Conservation (phyloP, 2,113 vertebrate species). For the Nothocercus nigrocapillus region DNA sequence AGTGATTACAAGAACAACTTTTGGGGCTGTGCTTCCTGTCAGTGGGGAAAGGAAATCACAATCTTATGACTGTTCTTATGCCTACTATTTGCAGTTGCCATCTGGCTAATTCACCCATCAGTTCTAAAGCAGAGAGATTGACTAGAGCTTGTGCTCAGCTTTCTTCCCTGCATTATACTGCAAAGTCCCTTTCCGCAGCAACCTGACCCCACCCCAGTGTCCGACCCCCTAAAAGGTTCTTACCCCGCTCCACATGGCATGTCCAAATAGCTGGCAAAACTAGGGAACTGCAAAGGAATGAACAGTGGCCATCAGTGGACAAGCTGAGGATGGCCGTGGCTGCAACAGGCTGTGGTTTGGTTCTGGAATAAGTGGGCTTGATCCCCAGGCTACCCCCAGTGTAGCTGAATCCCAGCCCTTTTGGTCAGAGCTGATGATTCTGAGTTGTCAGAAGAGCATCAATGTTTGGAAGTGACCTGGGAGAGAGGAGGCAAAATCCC, state of each 20-base stretch:
- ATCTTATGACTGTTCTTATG: background rate
- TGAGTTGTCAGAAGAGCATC: too few species aligned
- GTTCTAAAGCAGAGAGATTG: too few species aligned
- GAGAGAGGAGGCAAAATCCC: background rate
- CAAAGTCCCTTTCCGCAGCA: background rate
- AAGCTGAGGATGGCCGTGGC: too few species aligned
- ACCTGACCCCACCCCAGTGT: too few species aligned
- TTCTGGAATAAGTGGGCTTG: too few species aligned
- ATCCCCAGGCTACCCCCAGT: too few species aligned
- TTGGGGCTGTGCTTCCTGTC: background rate
- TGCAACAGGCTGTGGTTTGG: too few species aligned
- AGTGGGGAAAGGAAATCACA: background rate
- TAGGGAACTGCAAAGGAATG: background rate
- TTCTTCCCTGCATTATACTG: too few species aligned
- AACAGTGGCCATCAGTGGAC: too few species aligned
- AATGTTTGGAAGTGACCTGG: background rate
- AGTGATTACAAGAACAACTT: background rate
- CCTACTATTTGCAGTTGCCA: background rate
- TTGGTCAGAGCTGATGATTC: background rate
- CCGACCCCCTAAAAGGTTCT: background rate
- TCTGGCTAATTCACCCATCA: background rate
- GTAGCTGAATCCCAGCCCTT: too few species aligned
- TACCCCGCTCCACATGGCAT: background rate
- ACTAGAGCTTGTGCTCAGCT: too few species aligned
- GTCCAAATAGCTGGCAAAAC: background rate